Evolutionary conservation across 2,888 invertebrate genomes (phyloP), one percentile per base, ranked within the genome.

Genomic region (Allophyes oxyacanthae): DNA sequence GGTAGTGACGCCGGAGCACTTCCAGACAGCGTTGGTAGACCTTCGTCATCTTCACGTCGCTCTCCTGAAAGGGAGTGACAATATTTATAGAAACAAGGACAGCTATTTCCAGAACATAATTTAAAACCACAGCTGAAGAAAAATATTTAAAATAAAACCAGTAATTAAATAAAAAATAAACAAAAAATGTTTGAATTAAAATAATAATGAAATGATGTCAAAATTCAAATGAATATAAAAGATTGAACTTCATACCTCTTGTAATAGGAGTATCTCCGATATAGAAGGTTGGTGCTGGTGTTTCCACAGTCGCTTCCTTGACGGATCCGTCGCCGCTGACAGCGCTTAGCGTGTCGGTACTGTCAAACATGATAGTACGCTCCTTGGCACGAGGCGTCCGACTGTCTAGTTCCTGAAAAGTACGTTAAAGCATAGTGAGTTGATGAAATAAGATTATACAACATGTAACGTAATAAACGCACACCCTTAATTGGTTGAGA

Each of bases 221-320:
- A n/a, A n/a, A n/a, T n/a, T 20, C 20, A 20, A 3, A 20, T 2
- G 20, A 20, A 20, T 2, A 20, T 20, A 20, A 20, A 3, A 20
- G n/a, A n/a, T n/a, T n/a, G 0, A 10, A 28, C 7, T 6, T 7
- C 42, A 40, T 81, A 93, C 94, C 94, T 92, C 89, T 86, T 36
- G 90, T 75, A 52, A 94, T 94, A 34, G 94, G 94, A 36, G 94
- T 94, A 43, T 94, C 94, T 44, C 94, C 94, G 51, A 94, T 94
- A 56, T 91, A 94, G 78, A 94, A 94, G 0, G 94, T 94, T 0
- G 90, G 85, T 14, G 94, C 94, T 7, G 94, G 87, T 2, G 89
- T 82, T 66, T 93, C 93, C 0, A 92, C 89, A 0, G 83, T 65
- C 0, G 90, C 93, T 63, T 93, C 91, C 36, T 84, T 84, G 1